Conservation (phyloP, 2,113 vertebrate species). For the Urocitellus parryii region DNA sequence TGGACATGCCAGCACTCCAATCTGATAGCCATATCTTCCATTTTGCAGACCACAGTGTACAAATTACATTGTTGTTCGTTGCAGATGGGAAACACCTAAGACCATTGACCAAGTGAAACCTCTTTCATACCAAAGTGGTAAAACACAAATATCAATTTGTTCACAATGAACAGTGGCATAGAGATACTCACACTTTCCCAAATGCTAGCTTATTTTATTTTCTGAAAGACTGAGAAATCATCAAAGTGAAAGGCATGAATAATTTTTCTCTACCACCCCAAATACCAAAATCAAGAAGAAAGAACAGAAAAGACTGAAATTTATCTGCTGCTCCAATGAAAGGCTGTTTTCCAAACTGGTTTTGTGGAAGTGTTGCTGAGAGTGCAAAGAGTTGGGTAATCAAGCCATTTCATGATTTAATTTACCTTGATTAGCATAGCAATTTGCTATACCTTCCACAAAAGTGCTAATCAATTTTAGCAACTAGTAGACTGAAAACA, state of each 20-base stretch:
- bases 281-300: conserved; percentile 4
- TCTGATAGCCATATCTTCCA: neutral
- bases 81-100: neutral
- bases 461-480: conserved; percentile 85
- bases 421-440: conserved; percentile 83
- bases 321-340: neutral
- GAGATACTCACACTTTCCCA: neutral
- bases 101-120: conserved; percentile 49
- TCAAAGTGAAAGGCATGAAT: neutral
- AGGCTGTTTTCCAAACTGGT: conserved; percentile 35
- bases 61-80: neutral
- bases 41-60: neutral
- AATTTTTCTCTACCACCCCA: neutral
- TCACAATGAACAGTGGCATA: neutral
- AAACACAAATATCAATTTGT: neutral
- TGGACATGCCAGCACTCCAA: neutral
- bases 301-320: neutral
- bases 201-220: neutral
- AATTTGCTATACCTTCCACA: conserved; percentile 76
- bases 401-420: conserved; percentile 82
- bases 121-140: conserved; percentile 20
- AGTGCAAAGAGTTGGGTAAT: conserved; percentile 75
- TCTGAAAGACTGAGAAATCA: neutral
- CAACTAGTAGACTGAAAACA: conserved; percentile 78
- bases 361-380: conserved; percentile 75